Percentiles rank a stretch among this genome's conserved stretches.
These are phyloP conservation scores for Aplochiton taeniatus DNA, from an alignment of 2,797 vertebrate genomes.

Conservation along the genomic window DNA sequence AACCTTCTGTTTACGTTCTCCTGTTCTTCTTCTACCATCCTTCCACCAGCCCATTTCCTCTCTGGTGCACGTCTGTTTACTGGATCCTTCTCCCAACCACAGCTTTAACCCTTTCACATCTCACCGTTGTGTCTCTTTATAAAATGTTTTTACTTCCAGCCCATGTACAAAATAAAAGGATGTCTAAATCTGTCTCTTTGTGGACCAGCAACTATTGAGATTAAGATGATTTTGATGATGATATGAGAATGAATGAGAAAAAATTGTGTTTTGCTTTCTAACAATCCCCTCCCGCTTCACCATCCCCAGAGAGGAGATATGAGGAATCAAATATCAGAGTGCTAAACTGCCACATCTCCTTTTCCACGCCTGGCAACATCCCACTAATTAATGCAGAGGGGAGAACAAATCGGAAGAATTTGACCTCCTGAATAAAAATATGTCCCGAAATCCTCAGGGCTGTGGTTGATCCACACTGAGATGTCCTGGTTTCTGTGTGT, in stretches of 20 bases:
- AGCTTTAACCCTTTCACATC: too few relatives aligned
- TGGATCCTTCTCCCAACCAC: too few relatives aligned
- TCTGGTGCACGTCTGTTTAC: too few relatives aligned
- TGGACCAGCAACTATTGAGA: neutral
- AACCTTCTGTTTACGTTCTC: too few relatives aligned
- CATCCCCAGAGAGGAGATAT: constrained; percentile 42
- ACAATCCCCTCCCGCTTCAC: constrained; percentile 40
- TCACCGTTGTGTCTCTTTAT: too few relatives aligned
- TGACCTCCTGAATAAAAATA: constrained; percentile 79
- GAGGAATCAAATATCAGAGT: constrained; percentile 60
- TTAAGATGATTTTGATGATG: constrained; percentile 47
- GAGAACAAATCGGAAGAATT: constrained; percentile 68
- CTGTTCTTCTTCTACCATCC: too few relatives aligned
- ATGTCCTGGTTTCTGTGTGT: constrained; percentile 66
- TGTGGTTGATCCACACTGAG: constrained; percentile 57
- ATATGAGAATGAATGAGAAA: constrained; percentile 27
- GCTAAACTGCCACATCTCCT: constrained; percentile 67
- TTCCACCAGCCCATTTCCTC: too few relatives aligned
- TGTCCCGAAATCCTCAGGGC: constrained; percentile 68
- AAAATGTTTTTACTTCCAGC: too few relatives aligned
- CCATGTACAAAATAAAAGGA: too few relatives aligned
- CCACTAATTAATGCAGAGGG: constrained; percentile 66
- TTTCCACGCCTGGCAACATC: constrained; percentile 52
- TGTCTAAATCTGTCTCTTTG: too few relatives aligned
- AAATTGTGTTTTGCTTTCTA: constrained; percentile 54